Base-by-base conservation (phyloP, 2,113 vertebrate genomes). In the Eonycteris spelaea region DNA sequence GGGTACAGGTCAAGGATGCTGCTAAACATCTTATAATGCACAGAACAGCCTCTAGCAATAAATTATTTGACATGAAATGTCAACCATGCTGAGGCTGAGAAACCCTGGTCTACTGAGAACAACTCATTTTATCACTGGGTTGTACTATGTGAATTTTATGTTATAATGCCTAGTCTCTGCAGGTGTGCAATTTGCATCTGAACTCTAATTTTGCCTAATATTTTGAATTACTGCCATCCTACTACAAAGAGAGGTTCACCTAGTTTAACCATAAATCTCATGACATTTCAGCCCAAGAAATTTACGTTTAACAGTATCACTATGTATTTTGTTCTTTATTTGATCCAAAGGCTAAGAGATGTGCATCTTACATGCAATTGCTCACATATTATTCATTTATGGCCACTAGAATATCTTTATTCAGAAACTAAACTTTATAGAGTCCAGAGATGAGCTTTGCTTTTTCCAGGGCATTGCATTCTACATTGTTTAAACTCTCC, bases 341-440 rank as follows among this genome's bases (percentile, higher is more conserved):
- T 92, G 35, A 21, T 53, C 40, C 35, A 71, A 15, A 59, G 19
- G 14, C 14, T 55, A 86, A 94, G 6, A 63, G 15, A 15, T 65
- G 10, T 43, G 21, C 35, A 63, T 38, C 10, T 9, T 75, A 35
- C 2, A 19, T 11, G 1, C 16, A 70, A 8, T 3, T 93, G 51
- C 26, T 86, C 40, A n/a, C 35, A 51, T 28, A 74, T 75, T 75
- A 75, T n/a, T 88, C 48, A 59, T 13, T 75, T 61, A 4, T 24
- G 12, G 22, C 33, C 67, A 55, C 3, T 0, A 30, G 9, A 0
- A 30, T 83, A 74, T 61, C 24, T 93, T 90, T 86, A n/a, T 45
- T 82, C 38, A 96, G n/a, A 78, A 96, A 95, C 30, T 2, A 70
- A 94, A 96, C 30, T 95, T 93, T 59, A 28, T 12, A 51, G 65